phyloP scores from a whole-genome alignment of 2,113 vertebrate species.

The Melanostigma gelatinosum region DNA sequence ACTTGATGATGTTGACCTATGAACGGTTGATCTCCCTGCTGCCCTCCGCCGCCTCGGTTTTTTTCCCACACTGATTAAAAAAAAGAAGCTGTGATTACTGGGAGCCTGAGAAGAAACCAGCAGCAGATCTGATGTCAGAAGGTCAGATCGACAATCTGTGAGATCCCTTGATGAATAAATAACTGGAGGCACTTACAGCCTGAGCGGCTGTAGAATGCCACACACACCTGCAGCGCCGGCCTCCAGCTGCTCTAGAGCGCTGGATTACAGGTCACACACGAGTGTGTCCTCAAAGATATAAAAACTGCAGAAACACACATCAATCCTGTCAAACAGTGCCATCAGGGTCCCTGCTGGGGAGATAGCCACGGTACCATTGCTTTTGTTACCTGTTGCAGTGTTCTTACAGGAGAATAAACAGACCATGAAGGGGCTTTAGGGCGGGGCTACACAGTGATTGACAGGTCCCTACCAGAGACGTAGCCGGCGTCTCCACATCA shows the following conservation, averaged over 20 bases:
- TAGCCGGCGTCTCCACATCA: too few relatives aligned
- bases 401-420: background rate
- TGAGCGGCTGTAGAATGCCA: conserved; percentile 35
- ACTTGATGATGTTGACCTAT: background rate
- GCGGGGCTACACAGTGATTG: too few relatives aligned
- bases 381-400: background rate
- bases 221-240: conserved; percentile 25
- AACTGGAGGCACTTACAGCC: background rate
- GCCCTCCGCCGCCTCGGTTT: background rate
- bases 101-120: background rate
- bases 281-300: background rate
- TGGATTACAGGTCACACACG: conserved; percentile 40
- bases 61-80: conserved; percentile 1
- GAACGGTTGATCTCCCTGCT: background rate
- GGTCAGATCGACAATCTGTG: background rate
- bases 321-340: background rate
- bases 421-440: too few relatives aligned
- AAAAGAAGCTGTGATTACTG: background rate
- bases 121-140: conserved; percentile 12
- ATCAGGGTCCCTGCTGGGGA: background rate
- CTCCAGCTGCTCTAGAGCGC: conserved; percentile 46
- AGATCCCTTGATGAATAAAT: background rate
- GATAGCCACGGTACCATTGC: background rate
- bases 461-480: too few relatives aligned
- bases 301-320: background rate